Evolutionary conservation across 2,888 invertebrate genomes (phyloP), one percentile per base, ranked within the genome.

Genomic region (Troides oblongomaculatus): DNA sequence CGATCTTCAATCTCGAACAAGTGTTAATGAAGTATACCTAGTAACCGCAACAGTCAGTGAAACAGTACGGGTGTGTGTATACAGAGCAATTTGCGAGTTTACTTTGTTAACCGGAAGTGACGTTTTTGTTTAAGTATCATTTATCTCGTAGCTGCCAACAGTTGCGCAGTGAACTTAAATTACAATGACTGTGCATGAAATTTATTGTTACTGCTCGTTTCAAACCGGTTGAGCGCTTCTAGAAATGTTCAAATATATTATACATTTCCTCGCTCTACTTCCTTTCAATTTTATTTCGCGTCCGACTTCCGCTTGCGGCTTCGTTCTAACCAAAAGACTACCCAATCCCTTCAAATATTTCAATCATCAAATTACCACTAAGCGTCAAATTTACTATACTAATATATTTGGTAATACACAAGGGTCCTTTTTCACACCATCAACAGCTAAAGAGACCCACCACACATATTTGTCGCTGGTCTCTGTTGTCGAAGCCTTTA

Each of bases 131-230:
- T 46, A n/a, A 58, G 63, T 17, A 39, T 53, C 30, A 68, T 68
- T 68, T 68, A 68, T 68, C 59, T 68, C 36, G 17, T 50, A 21
- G 63, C 59, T 68, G 68, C 58, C 68, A 68, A 68, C 68, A 59
- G 53, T 53, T 53, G 59, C 57, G 62, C 63, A 63, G 50, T 64
- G 58, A 68, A 59, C 59, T 68, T 68, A 64, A 68, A 68, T 68
- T 68, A 68, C 39, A 53, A 68, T 68, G 68, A 68, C 36, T 63
- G 57, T 30, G 63, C 68, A 60, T 57, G 30, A 50, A 59, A 63
- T 62, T 62, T 62, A 68, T 64, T 68, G 63, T 68, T 68, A 68
- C 21, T 59, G 14, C 25, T n/a, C 12, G 59, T 17, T 30, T 21
- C 59, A 43, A 59, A 62, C 17, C 39, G 23, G 30, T 58, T 50